Evolutionary conservation across 2,797 vertebrate genomes (phyloP), one percentile per base, ranked within the genome.

Genomic region (Neosilurus mollespiculum): DNA sequence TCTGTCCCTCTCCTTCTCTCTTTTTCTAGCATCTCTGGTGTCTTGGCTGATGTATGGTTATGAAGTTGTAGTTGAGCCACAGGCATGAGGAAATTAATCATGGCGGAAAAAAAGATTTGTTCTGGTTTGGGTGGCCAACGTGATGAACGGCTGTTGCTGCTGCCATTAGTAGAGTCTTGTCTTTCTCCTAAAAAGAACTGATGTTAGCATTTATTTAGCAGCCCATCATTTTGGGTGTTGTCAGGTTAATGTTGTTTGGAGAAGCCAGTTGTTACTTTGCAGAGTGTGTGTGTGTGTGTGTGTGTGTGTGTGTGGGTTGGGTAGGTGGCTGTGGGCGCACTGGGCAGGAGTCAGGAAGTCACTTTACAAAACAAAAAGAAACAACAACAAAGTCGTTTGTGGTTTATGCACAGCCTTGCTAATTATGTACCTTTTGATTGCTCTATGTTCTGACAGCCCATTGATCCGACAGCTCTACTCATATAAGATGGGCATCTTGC

Each of bases 1-100:
- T 78, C 30, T 43, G 16, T n/a, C 24, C 37, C 26, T 67, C 6
- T 20, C 26, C 34, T 30, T 66, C 24, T 34, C 15, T 67, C 24
- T 62, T 30, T 43, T 37, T 22, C 51, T 53, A 2, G 37, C 37
- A 43, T n/a, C 20, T n/a, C 9, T 4, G 26, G 65, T 56, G 71
- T 66, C 71, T 77, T 9, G 65, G 49, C 37, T 72, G 62, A 61
- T 83, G 58, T 43, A 87, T 78, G 83, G 53, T 78, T 77, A 79
- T 85, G 34, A 61, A 79, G 73, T 78, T 85, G 62, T 78, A 61
- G 71, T 83, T 64, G n/a, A 56, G 34, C 73, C 9, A 30, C 30
- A 24, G 58, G 81, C 49, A 51, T 15, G 37, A 69, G 75, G 77
- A 69, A 73, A 85, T 85, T 58, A 85, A 85, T 87, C 81, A 81